A percentile compares a stretch with the other conserved stretches of the same genome.
These are phyloP conservation scores for Melanerpes aurifrons DNA, from an alignment of 2,113 vertebrate genomes.

Conservation along the genomic window DNA sequence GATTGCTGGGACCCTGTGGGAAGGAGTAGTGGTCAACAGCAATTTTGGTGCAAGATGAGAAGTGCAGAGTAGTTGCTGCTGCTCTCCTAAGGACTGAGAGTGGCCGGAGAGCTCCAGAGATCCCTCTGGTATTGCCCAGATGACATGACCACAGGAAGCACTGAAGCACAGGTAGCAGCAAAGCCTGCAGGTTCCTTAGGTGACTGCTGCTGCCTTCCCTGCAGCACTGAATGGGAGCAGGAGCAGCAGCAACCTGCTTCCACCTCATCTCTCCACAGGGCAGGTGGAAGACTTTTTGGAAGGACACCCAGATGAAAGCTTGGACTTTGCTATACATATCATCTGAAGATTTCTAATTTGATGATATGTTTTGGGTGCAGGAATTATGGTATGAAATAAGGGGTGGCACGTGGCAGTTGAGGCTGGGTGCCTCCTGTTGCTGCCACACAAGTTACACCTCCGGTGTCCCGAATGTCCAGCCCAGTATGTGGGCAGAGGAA, in stretches of 20 bases:
- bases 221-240: background rate
- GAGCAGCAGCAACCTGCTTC: background rate
- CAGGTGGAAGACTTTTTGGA: too few relatives aligned
- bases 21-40: background rate
- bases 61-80: background rate
- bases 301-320: too few relatives aligned
- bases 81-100: background rate
- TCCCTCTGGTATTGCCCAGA: background rate
- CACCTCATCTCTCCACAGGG: accelerated
- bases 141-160: background rate
- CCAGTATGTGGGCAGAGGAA: too few relatives aligned
- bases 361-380: too few relatives aligned
- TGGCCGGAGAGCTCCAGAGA: background rate
- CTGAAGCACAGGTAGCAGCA: background rate
- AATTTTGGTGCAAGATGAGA: background rate
- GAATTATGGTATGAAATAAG: too few relatives aligned
- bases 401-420: too few relatives aligned
- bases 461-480: too few relatives aligned
- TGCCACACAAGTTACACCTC: too few relatives aligned
- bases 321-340: too few relatives aligned
- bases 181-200: background rate
- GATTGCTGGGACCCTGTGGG: accelerated
- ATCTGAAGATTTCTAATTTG: too few relatives aligned
- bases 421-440: too few relatives aligned
- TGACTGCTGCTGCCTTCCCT: background rate